Percentiles rank a stretch among this genome's conserved stretches.
phyloP scores from a whole-genome alignment of 2,888 invertebrate species.

The Plagodis dolabraria region DNA sequence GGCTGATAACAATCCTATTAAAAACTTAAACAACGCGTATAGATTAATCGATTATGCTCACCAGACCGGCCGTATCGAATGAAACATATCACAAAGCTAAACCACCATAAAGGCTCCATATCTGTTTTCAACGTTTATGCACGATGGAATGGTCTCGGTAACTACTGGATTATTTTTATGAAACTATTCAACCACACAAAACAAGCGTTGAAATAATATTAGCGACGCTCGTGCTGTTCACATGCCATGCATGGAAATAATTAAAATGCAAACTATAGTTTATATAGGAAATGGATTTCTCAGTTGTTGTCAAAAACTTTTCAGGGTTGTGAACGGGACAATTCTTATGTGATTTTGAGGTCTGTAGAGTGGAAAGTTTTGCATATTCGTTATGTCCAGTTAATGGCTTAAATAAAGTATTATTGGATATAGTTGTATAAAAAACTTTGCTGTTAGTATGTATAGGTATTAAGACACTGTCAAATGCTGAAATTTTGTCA shows the following conservation, averaged over 20 bases:
- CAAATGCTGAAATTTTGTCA: no score
- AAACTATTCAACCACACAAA: slow-evolving; percentile 20
- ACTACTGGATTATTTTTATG: slow-evolving; percentile 17
- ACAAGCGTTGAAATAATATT: slow-evolving; percentile 27
- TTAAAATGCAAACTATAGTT: slow-evolving; percentile 19
- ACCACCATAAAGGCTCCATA: slow-evolving; percentile 12
- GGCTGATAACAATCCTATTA: slow-evolving; percentile 17
- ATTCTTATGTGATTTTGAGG: no score
- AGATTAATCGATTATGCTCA: slow-evolving; percentile 24
- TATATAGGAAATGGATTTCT: slow-evolving; percentile 1
- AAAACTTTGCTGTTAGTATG: no score
- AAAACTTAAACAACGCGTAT: slow-evolving; percentile 3
- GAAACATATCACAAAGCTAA: slow-evolving; percentile 4
- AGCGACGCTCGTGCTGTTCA: slow-evolving; percentile 26
- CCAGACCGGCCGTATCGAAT: slow-evolving; percentile 19
- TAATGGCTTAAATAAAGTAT: no score
- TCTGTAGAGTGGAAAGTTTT: no score
- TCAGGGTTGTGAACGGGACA: no score
- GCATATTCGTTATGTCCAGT: no score
- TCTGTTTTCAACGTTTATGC: slow-evolving; percentile 9
- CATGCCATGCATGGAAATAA: slow-evolving; percentile 16
- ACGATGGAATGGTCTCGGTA: slow-evolving; percentile 2
- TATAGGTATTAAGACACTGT: no score
- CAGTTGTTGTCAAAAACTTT: not conserved
- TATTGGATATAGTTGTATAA: no score